phyloP scores from a whole-genome alignment of 1,140 invertebrate genomes.

The Plutomurus gul region DNA sequence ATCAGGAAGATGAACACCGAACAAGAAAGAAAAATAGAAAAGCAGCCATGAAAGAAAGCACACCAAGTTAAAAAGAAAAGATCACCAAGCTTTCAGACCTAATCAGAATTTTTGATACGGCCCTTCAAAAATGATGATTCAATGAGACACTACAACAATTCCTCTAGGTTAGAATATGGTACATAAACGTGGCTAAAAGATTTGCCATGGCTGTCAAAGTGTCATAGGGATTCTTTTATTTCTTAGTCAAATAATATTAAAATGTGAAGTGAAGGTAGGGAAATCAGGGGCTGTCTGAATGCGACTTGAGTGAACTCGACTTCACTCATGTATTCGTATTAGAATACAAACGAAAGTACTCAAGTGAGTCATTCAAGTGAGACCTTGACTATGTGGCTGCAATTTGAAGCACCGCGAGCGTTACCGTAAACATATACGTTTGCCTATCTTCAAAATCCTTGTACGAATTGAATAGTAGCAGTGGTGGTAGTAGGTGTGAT shows the following conservation, averaged over 20 bases:
- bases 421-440: neutral
- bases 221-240: conserved; percentile 25
- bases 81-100: too few relatives aligned
- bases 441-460: neutral
- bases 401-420: neutral
- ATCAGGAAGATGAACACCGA: too few relatives aligned
- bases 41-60: too few relatives aligned
- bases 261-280: conserved; percentile 23
- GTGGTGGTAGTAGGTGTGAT: too few relatives aligned
- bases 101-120: too few relatives aligned
- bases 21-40: neutral
- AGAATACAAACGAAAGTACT: neutral
- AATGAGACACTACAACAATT: neutral
- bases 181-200: neutral
- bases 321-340: neutral
- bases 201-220: conserved; percentile 35
- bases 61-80: too few relatives aligned
- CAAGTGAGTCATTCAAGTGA: neutral
- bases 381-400: conserved; percentile 8
- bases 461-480: neutral
- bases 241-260: neutral
- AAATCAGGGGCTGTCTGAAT: conserved; percentile 5
- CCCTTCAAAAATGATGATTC: neutral
- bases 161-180: neutral
- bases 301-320: neutral